Evolutionary conservation across 92 coral and sea anemone species (phyloP).

Genomic region (Epizoanthus illoricatus): DNA sequence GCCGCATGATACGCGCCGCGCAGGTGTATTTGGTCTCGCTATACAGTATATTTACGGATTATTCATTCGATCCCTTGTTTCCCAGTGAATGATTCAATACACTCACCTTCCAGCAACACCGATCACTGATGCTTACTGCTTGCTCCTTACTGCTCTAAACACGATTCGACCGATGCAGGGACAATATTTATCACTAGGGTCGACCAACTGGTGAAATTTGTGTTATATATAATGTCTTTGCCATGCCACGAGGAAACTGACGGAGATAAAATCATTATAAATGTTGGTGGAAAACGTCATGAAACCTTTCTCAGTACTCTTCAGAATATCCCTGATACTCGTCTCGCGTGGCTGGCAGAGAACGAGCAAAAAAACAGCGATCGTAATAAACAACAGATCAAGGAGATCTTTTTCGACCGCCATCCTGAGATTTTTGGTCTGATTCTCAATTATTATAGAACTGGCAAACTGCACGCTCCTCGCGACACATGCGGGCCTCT

Average conservation of each 20-base stretch:
- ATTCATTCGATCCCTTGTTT: too few species aligned
- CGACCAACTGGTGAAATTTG: too few species aligned
- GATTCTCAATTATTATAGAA: slow-evolving; percentile 87
- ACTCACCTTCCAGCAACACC: too few species aligned
- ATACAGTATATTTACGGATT: too few species aligned
- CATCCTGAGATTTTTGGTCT: slow-evolving; percentile 89
- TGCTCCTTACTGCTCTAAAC: too few species aligned
- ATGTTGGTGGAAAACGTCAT: slow-evolving; percentile 95
- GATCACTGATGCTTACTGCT: too few species aligned
- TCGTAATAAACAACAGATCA: slow-evolving; percentile 52
- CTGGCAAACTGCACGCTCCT: slow-evolving; percentile 95
- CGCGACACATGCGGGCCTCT: slow-evolving; percentile 95
- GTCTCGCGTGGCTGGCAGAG: slow-evolving; percentile 92
- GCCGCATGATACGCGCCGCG: too few species aligned
- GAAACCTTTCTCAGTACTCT: slow-evolving; percentile 89
- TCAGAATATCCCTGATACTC: slow-evolving; percentile 88
- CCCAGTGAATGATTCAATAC: too few species aligned
- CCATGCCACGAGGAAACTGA: slow-evolving; percentile 57
- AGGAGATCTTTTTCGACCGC: slow-evolving; percentile 89
- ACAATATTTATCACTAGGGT: too few species aligned
- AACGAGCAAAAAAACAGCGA: slow-evolving; percentile 55
- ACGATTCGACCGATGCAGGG: too few species aligned
- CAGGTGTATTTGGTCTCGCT: too few species aligned
- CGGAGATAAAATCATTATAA: slow-evolving; percentile 78
- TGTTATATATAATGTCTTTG: slow-evolving; percentile 40